Evolutionary conservation across 2,797 vertebrate species (phyloP).

Genomic region (Micrastur ruficollis): DNA sequence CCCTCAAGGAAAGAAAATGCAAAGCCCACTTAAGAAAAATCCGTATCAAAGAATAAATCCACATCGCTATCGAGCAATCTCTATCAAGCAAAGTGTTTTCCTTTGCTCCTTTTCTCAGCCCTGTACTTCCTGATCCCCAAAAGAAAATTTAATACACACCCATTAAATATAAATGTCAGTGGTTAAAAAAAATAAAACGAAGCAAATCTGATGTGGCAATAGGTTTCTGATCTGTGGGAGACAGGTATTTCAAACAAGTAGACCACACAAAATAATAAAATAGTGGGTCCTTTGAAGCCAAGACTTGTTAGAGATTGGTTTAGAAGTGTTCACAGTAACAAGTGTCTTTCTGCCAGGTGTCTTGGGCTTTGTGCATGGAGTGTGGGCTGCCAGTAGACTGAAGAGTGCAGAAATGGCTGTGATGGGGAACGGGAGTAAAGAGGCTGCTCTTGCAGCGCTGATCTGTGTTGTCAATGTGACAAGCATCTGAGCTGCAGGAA

Average conservation of each 20-base stretch:
- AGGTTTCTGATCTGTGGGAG: neutral
- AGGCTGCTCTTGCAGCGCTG: neutral
- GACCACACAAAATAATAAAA: neutral
- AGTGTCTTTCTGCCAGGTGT: neutral
- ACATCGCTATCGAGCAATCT: neutral
- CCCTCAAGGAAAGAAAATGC: neutral
- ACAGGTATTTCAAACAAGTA: neutral
- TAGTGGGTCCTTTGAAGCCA: neutral
- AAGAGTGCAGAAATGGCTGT: neutral
- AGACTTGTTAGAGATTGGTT: neutral
- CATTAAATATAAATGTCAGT: slow-evolving; percentile 1
- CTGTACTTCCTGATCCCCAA: neutral
- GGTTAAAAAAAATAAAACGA: neutral
- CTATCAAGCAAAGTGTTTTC: neutral
- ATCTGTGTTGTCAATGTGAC: neutral
- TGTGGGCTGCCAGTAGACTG: slow-evolving; percentile 18
- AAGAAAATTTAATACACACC: neutral
- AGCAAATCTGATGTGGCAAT: neutral
- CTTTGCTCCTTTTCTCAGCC: neutral
- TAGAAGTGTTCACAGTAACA: neutral
- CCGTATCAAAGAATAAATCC: neutral
- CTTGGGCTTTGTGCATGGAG: neutral
- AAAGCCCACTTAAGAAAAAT: neutral
- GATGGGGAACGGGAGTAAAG: neutral
- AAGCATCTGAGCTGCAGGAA: neutral